These are phyloP conservation scores for Australoheros scitulus DNA, from an alignment of 2,113 vertebrate genomes.

Conservation along the genomic window DNA sequence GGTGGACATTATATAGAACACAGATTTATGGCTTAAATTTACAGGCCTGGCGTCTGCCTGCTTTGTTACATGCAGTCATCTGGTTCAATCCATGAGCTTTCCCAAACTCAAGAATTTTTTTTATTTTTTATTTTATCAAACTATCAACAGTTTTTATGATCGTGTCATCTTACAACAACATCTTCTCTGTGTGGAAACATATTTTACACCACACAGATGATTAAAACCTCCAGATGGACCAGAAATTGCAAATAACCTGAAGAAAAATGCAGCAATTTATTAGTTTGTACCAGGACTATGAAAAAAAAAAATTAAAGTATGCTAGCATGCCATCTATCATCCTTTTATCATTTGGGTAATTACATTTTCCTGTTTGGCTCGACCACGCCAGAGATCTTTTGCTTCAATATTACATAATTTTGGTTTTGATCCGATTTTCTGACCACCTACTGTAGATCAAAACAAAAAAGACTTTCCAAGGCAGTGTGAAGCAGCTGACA, in stretches of 20 bases:
- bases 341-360: not conserved
- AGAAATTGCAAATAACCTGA: not conserved
- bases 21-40: not conserved
- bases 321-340: not conserved
- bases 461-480: conserved; percentile 27
- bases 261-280: not conserved
- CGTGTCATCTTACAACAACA: not conserved
- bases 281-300: not conserved
- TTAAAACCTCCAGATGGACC: not conserved
- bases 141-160: not conserved
- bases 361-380: not conserved
- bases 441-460: not conserved
- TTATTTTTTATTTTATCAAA: not conserved
- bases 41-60: not conserved
- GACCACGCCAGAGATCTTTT: not conserved
- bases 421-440: not conserved
- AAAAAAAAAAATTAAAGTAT: not conserved
- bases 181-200: not conserved
- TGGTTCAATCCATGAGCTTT: fast-evolving
- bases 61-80: not conserved
- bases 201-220: not conserved
- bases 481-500: conserved; percentile 16
- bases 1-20: not conserved
- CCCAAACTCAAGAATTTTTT: not conserved
- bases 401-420: not conserved